Evolutionary conservation across 2,888 invertebrate genomes (phyloP).

Genomic region (Apamea sordens): DNA sequence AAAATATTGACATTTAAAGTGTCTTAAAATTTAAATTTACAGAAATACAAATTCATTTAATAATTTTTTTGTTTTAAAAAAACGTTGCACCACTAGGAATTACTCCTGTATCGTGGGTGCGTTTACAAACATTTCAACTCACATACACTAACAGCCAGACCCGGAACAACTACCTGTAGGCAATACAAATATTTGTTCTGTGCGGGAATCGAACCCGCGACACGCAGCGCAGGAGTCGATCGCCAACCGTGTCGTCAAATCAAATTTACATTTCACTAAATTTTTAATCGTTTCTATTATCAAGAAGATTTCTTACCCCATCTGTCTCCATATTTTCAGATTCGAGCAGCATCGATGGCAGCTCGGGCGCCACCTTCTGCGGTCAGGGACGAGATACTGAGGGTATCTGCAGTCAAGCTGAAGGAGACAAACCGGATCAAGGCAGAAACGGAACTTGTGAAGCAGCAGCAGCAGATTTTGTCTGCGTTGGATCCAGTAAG

Average conservation of each 20-base stretch:
- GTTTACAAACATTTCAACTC: no score
- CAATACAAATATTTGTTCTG: no score
- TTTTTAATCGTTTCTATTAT: not conserved
- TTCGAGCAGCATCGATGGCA: constrained; percentile 83
- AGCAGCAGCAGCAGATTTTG: constrained; percentile 91
- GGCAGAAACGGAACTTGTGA: constrained; percentile 89
- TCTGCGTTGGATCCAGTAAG: constrained; percentile 86
- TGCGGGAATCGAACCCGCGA: no score
- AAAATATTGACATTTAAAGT: not conserved
- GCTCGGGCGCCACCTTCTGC: constrained; percentile 85
- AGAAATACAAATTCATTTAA: not conserved
- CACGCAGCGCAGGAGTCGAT: no score
- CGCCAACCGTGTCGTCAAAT: no score
- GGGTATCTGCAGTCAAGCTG: constrained; percentile 88
- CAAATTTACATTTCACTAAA: not conserved
- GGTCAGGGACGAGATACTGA: constrained; percentile 83
- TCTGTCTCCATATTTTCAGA: constrained; percentile 69
- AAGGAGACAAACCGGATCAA: constrained; percentile 90
- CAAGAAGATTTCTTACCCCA: not conserved
- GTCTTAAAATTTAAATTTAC: not conserved
- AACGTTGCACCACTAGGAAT: no score
- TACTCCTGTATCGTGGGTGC: no score
- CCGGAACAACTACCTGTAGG: no score
- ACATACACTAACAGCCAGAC: no score
- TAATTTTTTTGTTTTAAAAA: no score